Conservation (phyloP, 2,797 vertebrate genomes). For the Rallus crepitans region DNA sequence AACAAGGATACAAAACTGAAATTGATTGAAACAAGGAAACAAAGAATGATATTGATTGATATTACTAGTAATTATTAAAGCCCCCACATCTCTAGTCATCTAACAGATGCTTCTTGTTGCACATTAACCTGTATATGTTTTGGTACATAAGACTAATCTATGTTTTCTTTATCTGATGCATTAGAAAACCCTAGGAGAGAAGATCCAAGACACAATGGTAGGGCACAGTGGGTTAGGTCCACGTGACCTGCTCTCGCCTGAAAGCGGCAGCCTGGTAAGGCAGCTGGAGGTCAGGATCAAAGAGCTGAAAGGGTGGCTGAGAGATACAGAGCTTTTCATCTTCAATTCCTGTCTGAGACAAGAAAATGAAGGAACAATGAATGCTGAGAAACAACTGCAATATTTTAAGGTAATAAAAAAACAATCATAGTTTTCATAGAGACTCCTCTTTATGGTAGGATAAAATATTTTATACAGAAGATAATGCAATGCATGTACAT, state of each 20-base stretch:
- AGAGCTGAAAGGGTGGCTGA: constrained; percentile 95
- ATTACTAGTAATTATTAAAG: constrained; percentile 23
- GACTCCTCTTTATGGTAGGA: constrained; percentile 63
- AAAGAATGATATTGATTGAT: constrained; percentile 26
- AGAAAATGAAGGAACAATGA: constrained; percentile 84
- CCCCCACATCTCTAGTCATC: background rate
- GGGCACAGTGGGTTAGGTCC: constrained; percentile 79
- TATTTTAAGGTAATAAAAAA: constrained; percentile 89
- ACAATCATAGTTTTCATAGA: constrained; percentile 63
- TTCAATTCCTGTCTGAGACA: constrained; percentile 95
- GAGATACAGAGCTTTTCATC: constrained; percentile 98
- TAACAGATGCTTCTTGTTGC: constrained; percentile 35
- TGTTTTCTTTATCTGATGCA: constrained; percentile 64
- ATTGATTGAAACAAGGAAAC: constrained; percentile 31
- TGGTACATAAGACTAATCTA: constrained; percentile 70
- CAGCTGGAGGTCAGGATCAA: constrained; percentile 96
- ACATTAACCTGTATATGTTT: constrained; percentile 40
- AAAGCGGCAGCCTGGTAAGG: constrained; percentile 90
- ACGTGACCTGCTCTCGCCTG: constrained; percentile 88
- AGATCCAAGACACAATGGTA: constrained; percentile 79
- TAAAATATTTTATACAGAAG: constrained; percentile 70
- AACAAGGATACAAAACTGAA: constrained; percentile 33
- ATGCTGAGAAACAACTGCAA: constrained; percentile 82
- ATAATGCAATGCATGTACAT: constrained; percentile 53
- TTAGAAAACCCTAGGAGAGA: constrained; percentile 89